These are phyloP conservation scores for Struthidea cinerea DNA, from an alignment of 2,113 vertebrate species.

Conservation along the genomic window DNA sequence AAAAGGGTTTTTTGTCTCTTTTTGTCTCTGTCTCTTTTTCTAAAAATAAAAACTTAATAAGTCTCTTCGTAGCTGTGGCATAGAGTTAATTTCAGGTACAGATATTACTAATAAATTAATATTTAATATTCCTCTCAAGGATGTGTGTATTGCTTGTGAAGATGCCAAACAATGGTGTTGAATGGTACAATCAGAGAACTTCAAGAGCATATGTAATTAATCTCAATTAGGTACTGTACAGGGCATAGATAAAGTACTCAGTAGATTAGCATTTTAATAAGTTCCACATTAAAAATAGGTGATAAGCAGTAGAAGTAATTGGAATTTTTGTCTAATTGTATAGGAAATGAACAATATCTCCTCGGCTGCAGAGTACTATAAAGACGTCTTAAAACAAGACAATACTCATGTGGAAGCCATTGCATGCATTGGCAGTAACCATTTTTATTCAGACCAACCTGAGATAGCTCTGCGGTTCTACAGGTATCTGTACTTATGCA, in stretches of 20 bases:
- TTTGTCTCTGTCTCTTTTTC: neutral
- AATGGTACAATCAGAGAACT: neutral
- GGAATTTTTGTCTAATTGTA: neutral
- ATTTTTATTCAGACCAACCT: conserved; percentile 96
- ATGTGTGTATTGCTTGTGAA: neutral
- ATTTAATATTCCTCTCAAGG: neutral
- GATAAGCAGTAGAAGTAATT: neutral
- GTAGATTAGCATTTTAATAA: neutral
- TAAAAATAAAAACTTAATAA: neutral
- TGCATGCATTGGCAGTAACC: conserved; percentile 94
- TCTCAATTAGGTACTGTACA: neutral
- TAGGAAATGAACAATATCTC: conserved; percentile 94
- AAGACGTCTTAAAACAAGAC: conserved; percentile 93
- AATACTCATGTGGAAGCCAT: conserved; percentile 95
- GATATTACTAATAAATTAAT: neutral
- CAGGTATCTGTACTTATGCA: conserved; percentile 70
- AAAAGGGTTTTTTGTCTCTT: no score
- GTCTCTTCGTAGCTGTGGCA: neutral
- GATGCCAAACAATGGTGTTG: neutral
- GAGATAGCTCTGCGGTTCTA: conserved; percentile 95
- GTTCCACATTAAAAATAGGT: neutral
- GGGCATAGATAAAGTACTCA: neutral
- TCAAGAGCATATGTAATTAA: neutral
- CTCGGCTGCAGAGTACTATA: conserved; percentile 90
- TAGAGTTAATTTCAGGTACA: neutral